Percentiles rank a stretch among this genome's conserved stretches.
Conservation (phyloP, 2,888 invertebrate genomes). For the Lasioglossum morio region DNA sequence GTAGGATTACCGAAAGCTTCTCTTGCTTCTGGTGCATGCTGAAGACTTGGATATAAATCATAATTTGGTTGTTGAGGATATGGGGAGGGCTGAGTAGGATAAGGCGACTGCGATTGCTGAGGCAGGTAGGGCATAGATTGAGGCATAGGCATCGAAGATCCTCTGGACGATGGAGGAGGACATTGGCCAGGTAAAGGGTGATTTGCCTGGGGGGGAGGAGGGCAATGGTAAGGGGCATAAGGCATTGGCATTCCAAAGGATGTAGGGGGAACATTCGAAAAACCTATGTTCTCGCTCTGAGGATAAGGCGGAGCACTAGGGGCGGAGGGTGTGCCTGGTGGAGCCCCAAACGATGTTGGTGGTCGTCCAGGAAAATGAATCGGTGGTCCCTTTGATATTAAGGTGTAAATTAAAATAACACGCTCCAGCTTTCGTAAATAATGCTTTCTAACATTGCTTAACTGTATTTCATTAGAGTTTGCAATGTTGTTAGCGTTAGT, state of each 20-base stretch:
- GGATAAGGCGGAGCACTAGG: conserved; percentile 70
- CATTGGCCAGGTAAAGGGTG: conserved; percentile 40
- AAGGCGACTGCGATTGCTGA: conserved; percentile 66
- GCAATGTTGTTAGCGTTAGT: background rate
- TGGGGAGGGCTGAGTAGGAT: conserved; percentile 2
- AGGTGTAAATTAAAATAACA: conserved; percentile 40
- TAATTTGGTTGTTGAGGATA: conserved; percentile 59
- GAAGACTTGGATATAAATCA: conserved; percentile 68
- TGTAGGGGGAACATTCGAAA: conserved; percentile 66
- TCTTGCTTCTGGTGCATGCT: conserved; percentile 62
- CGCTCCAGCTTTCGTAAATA: background rate
- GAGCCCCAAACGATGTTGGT: conserved; percentile 81
- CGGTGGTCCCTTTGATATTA: conserved; percentile 79
- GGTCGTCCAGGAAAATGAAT: conserved; percentile 77
- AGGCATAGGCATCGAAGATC: conserved; percentile 51
- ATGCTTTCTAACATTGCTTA: background rate
- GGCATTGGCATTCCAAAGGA: conserved; percentile 82
- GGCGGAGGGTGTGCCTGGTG: conserved; percentile 81
- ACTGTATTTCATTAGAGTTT: background rate
- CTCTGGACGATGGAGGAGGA: conserved; percentile 36
- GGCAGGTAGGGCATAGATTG: conserved; percentile 68
- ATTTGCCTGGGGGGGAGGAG: conserved; percentile 59
- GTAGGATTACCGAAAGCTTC: conserved; percentile 37
- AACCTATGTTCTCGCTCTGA: background rate
- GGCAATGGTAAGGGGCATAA: conserved; percentile 64